Base-by-base conservation (phyloP, 2,113 vertebrate genomes). In the Melanerpes formicivorus region DNA sequence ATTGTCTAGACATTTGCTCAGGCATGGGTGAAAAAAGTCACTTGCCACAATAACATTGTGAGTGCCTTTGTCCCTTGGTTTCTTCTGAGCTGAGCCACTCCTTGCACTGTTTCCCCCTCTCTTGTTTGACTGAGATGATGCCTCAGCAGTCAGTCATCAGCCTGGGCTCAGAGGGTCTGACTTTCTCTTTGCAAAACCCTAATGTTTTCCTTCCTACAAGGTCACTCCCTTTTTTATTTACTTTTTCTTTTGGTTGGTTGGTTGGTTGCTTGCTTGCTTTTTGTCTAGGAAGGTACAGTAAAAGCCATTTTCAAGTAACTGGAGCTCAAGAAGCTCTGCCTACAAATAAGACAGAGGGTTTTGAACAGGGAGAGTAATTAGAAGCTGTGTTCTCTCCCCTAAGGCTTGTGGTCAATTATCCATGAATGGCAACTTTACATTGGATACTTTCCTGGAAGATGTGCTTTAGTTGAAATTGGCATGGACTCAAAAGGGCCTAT, bases 341-440 rank as follows among this genome's bases (percentile, higher is more conserved):
- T 25, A 9, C 44, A 26, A 60, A 64, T 7, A 10, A 72, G 48
- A 17, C 64, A 63, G 80, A 40, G 3, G 2, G 26, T 84, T 80
- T 29, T 69, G 77, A 80, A 80, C 27, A 93, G 85, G 4, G 83
- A 90, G 90, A 90, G 77, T 93, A 84, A 93, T 95, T 95, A 95
- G 69, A 75, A 93, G 42, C 77, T 50, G 11, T 18, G 84, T 29
- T 72, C 62, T 48, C 55, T 88, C 70, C 88, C 96, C 48, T 21
- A 54, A 91, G 88, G 83, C 83, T 79, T 4, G 58, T 58, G 93
- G 92, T 90, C 96, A 90, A 56, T 91, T 95, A 78, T 75, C 90
- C 90, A 88, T 90, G 88, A 86, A 55, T 44, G 70, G 80, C 69
- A 81, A 69, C 58, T 81, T 62, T 4, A 34, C 62, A 19, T 56